These are phyloP conservation scores for Syngnathus rostellatus DNA, from an alignment of 2,797 vertebrate species.

Conservation along the genomic window DNA sequence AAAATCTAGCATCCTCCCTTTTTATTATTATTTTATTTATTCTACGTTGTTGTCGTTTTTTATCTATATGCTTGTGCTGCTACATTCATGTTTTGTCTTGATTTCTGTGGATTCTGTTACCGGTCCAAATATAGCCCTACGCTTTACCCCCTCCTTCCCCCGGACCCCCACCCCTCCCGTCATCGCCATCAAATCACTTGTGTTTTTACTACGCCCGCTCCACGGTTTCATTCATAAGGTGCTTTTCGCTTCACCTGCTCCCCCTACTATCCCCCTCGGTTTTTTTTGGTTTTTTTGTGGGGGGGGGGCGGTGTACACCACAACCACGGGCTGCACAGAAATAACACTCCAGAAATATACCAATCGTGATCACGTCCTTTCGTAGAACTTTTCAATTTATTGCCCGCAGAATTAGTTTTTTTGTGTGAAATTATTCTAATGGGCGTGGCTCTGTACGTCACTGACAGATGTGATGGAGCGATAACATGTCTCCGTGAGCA, in stretches of 20 bases:
- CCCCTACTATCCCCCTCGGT: constrained; percentile 28
- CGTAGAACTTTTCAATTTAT: neutral
- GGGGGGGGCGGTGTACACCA: constrained; percentile 63
- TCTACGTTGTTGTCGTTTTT: neutral
- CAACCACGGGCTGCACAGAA: neutral
- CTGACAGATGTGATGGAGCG: constrained; percentile 65
- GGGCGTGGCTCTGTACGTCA: constrained; percentile 68
- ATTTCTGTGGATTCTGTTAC: constrained; percentile 58
- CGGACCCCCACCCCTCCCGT: constrained; percentile 43
- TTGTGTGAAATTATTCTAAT: constrained; percentile 44
- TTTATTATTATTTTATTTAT: too few species aligned
- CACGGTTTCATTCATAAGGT: constrained; percentile 79
- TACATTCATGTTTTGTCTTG: constrained; percentile 43
- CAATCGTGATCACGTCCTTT: neutral
- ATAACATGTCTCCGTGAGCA: constrained; percentile 59
- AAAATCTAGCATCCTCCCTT: constrained; percentile 7
- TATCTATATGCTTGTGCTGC: constrained; percentile 2
- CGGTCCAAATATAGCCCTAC: constrained; percentile 60
- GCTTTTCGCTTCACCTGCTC: constrained; percentile 73
- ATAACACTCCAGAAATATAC: neutral
- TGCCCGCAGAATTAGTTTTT: neutral
- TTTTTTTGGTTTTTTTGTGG: constrained; percentile 51
- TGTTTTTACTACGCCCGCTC: constrained; percentile 76
- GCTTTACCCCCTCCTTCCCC: constrained; percentile 24
- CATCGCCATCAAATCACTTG: constrained; percentile 72